A percentile compares a stretch with the other conserved stretches of the same genome.
Evolutionary conservation across 1,140 invertebrate genomes (phyloP).

Genomic region (Trinorchestia longiramus): DNA sequence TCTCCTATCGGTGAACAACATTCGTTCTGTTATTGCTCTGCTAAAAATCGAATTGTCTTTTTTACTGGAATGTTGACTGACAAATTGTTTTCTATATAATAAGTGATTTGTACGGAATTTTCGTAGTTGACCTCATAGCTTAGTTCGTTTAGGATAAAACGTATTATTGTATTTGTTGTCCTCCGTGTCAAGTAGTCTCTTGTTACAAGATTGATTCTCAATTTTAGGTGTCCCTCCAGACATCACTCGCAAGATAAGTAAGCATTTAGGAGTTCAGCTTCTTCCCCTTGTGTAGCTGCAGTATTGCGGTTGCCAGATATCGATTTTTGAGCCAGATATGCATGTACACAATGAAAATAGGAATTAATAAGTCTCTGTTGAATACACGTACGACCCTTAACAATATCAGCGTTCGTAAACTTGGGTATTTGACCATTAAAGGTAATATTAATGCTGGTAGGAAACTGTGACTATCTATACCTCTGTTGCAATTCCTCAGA

Average conservation of each 20-base stretch:
- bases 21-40: not conserved
- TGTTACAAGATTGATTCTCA: not conserved
- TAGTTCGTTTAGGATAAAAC: not conserved
- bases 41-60: not conserved
- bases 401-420: not conserved
- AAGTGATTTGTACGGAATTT: not conserved
- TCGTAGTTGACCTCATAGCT: not conserved
- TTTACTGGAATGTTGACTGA: not conserved
- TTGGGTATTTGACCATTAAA: not conserved
- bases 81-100: not conserved
- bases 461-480: not conserved
- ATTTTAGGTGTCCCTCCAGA: not conserved
- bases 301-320: no score
- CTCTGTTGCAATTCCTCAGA: not conserved
- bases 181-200: not conserved
- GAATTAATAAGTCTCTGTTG: not conserved
- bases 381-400: not conserved
- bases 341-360: not conserved
- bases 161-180: not conserved
- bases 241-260: no score
- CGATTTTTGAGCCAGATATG: not conserved
- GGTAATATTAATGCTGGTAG: not conserved
- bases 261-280: no score
- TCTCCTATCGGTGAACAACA: not conserved
- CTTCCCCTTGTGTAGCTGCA: no score